A percentile compares a stretch with the other conserved stretches of the same genome.
phyloP scores from a whole-genome alignment of 2,113 vertebrate genomes.

The Perca schrenkii region DNA sequence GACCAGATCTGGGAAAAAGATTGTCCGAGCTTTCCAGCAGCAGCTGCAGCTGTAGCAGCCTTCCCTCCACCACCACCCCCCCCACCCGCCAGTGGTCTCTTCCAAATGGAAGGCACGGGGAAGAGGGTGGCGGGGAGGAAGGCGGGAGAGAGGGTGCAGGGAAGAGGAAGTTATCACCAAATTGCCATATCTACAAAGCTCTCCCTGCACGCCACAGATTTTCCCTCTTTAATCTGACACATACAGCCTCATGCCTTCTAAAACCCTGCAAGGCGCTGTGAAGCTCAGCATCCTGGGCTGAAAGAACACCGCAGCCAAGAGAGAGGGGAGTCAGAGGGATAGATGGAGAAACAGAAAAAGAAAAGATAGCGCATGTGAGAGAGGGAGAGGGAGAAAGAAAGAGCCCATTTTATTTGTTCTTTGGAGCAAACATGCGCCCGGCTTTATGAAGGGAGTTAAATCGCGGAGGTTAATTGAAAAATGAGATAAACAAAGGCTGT shows the following conservation, averaged over 20 bases:
- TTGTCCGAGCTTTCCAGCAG: slow-evolving; percentile 48
- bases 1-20: slow-evolving; percentile 53
- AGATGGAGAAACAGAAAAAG: slow-evolving; percentile 56
- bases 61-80: not conserved
- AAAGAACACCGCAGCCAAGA: slow-evolving; percentile 71
- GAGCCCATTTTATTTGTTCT: slow-evolving; percentile 88
- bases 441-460: slow-evolving; percentile 91
- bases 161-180: slow-evolving; percentile 81
- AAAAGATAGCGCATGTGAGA: slow-evolving; percentile 42
- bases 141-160: slow-evolving; percentile 50
- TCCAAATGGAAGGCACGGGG: slow-evolving; percentile 65
- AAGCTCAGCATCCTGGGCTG: slow-evolving; percentile 83
- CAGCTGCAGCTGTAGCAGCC: slow-evolving; percentile 7
- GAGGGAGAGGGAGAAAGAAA: slow-evolving; percentile 38
- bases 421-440: slow-evolving; percentile 86
- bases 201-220: slow-evolving; percentile 78
- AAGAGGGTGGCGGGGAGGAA: not conserved
- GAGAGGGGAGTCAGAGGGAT: slow-evolving; percentile 56
- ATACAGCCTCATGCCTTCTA: slow-evolving; percentile 76
- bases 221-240: slow-evolving; percentile 84
- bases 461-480: slow-evolving; percentile 97
- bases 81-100: slow-evolving; percentile 46
- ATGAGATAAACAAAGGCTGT: slow-evolving; percentile 91
- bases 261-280: slow-evolving; percentile 80
- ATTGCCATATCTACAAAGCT: slow-evolving; percentile 87